Base-by-base conservation (phyloP, 1,140 invertebrate genomes). In the Apolygus lucorum region DNA sequence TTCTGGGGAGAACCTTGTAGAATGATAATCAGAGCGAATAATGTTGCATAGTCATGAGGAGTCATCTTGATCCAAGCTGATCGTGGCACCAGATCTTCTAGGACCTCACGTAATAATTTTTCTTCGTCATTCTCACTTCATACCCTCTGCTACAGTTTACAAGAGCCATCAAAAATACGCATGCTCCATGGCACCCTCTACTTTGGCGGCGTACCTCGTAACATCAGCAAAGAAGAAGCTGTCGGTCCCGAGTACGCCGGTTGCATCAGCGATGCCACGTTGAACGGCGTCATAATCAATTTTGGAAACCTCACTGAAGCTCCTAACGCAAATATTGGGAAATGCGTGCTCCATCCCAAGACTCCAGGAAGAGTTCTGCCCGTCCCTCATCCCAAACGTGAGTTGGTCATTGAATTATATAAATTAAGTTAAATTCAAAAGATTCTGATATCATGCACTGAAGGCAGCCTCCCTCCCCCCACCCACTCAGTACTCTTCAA, bases 221-320 rank as follows among this genome's bases (percentile, higher is more conserved):
- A 79, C 13, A 85, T 86, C 64, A 78, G 79, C 17, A 75, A 74
- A 8, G 78, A 78, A 2, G 73, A 74, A n/a, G 79, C 77, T 49
- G 76, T 79, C 1, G 79, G 79, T 11, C 73, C 75, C 42, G 80
- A 86, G 0, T 93, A 94, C 76, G 79, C 83, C 26, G 94, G 94
- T 1, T 96, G 93, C 76, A 87, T 97, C 54, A 90, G 90, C 13
- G 93, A 96, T 76, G 86, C 90, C 0, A 93, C 91, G 0, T 78
- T 95, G 1, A 94, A 95, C 75, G 88, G 89, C 24, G 81, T 81
- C 24, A 85, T 93, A 54, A 82, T 93, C 26, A 93, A 95, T 76
- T 91, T 96, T 78, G 90, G 89, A 1, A 86, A 87, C 71, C 82
- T 87, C 0, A 84, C 82, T 0, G 84, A 91, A 69, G 83, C 78